Evolutionary conservation across 2,888 invertebrate species (phyloP).

Genomic region (Zhengitettix transpicula): DNA sequence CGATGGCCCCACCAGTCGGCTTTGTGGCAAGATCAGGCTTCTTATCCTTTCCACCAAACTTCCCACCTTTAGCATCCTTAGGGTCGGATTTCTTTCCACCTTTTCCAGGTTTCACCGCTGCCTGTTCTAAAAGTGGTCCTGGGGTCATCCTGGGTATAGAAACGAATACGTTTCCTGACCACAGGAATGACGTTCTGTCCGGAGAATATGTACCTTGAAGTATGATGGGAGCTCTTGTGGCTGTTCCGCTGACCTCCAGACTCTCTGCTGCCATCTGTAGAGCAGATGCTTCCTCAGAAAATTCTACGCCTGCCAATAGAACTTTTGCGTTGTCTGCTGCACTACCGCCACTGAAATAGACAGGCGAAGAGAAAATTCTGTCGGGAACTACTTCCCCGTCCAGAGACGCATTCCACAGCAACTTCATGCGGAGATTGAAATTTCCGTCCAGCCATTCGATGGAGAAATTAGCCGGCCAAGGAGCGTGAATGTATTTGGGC

Average conservation of each 20-base stretch:
- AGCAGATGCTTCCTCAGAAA: neutral
- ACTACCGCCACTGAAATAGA: neutral
- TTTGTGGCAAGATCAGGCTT: no score
- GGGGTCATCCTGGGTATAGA: neutral
- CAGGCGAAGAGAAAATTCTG: conserved; percentile 9
- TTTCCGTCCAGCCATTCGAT: conserved; percentile 11
- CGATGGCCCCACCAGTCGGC: neutral
- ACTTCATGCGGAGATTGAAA: conserved; percentile 11
- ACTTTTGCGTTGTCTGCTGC: conserved; percentile 4
- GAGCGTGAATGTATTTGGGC: conserved; percentile 3
- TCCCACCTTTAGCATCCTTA: neutral
- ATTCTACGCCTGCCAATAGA: neutral
- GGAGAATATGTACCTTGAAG: conserved; percentile 10
- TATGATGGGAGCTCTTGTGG: conserved; percentile 8
- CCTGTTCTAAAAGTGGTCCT: neutral
- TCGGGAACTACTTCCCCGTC: conserved; percentile 12
- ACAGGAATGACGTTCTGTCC: conserved; percentile 8
- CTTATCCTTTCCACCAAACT: neutral
- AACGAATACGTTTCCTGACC: conserved; percentile 11
- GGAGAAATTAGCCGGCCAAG: neutral
- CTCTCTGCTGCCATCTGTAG: neutral
- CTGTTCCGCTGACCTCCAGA: neutral
- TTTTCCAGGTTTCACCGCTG: neutral
- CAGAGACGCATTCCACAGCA: conserved; percentile 10
- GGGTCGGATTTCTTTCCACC: neutral